Percentiles rank a stretch among this genome's conserved stretches.
Conservation (phyloP, 92 coral and sea anemone species). For the Palythoa grandiflora region DNA sequence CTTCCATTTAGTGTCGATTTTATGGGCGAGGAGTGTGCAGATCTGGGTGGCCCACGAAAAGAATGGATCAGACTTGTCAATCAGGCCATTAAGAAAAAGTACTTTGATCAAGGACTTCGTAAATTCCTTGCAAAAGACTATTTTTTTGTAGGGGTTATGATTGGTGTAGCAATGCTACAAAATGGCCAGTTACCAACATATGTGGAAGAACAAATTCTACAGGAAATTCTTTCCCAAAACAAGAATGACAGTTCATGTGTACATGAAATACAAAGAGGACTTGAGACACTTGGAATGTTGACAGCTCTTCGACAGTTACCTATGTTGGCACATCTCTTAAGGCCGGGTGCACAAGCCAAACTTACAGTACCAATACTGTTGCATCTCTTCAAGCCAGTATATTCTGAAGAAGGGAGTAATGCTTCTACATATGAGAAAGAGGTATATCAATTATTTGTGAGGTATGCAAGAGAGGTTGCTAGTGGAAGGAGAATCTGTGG, state of each 20-base stretch:
- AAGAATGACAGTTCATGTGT: neutral
- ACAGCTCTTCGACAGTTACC: constrained; percentile 20
- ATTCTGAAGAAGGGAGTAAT: constrained; percentile 29
- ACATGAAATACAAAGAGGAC: constrained; percentile 10
- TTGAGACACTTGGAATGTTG: neutral
- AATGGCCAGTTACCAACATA: constrained; percentile 65
- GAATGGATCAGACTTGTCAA: constrained; percentile 66
- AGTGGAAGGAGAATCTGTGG: constrained; percentile 66
- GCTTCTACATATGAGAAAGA: constrained; percentile 62
- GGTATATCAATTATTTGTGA: constrained; percentile 63
- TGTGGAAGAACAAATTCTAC: constrained; percentile 18
- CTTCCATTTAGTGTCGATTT: constrained; percentile 44
- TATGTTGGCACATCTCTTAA: neutral
- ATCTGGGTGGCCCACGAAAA: constrained; percentile 53
- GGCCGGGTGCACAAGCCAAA: neutral
- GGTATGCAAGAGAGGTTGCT: constrained; percentile 73
- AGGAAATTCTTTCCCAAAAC: neutral
- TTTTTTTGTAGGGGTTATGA: constrained; percentile 53
- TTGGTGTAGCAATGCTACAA: constrained; percentile 61
- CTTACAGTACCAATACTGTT: neutral
- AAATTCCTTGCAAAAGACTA: constrained; percentile 52
- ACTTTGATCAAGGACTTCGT: constrained; percentile 59
- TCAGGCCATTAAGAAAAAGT: constrained; percentile 53
- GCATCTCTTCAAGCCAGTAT: neutral
- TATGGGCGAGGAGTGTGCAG: constrained; percentile 22